These are phyloP conservation scores for Macrobrachium rosenbergii DNA, from an alignment of 1,140 invertebrate species.

Conservation along the genomic window DNA sequence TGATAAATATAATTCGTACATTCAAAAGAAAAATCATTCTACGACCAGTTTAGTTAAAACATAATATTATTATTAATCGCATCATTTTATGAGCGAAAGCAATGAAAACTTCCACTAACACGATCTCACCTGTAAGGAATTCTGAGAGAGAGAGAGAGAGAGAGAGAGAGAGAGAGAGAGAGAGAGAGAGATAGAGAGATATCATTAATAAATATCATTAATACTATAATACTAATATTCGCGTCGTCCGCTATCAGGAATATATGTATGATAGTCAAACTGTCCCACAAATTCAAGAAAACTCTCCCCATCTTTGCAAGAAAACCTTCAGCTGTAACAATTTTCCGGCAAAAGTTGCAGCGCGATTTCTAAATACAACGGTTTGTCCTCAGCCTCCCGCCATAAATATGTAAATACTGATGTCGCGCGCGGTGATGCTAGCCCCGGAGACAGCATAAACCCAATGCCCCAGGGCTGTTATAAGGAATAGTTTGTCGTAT, in stretches of 20 bases:
- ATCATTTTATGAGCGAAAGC: no score
- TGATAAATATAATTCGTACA: no score
- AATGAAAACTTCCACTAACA: no score
- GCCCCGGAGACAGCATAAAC: conserved; percentile 47
- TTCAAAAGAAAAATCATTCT: no score
- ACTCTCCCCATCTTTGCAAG: no score
- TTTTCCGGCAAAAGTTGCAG: not conserved
- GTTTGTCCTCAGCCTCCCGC: conserved; percentile 28
- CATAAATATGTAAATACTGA: conserved; percentile 58
- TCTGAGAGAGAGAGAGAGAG: conserved; percentile 28
- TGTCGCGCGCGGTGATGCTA: conserved; percentile 32
- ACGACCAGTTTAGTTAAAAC: no score
- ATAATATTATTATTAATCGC: no score
- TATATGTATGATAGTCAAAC: conserved; percentile 3
- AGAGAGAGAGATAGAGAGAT: no score
- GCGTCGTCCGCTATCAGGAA: no score
- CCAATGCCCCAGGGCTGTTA: conserved; percentile 28
- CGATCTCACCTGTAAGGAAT: not conserved
- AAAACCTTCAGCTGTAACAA: not conserved
- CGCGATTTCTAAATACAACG: conserved; percentile 32
- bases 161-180: conserved; percentile 17
- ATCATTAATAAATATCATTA: not conserved
- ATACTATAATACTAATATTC: not conserved
- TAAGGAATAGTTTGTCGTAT: conserved; percentile 54
- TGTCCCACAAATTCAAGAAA: conserved; percentile 9